Evolutionary conservation across 2,797 vertebrate species (phyloP).

Genomic region (Sebastes itinus): DNA sequence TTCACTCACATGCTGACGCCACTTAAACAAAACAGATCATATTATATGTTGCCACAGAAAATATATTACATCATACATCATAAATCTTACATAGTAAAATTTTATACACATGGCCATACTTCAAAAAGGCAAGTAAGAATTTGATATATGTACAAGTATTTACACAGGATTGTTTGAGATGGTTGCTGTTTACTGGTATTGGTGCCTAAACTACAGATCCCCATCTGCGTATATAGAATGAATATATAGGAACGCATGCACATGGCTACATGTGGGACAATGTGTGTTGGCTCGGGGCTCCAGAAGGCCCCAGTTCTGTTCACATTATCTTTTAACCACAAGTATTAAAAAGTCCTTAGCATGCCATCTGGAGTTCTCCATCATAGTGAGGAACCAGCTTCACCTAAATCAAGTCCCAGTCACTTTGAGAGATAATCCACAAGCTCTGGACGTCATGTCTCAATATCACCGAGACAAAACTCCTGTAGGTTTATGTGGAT

Average conservation of each 20-base stretch:
- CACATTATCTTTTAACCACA: slow-evolving; percentile 48
- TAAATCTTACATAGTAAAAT: slow-evolving; percentile 84
- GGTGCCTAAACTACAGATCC: slow-evolving; percentile 26
- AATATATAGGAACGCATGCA: slow-evolving; percentile 35
- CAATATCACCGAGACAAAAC: slow-evolving; percentile 17
- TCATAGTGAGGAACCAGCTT: slow-evolving; percentile 45
- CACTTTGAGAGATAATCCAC: slow-evolving; percentile 67
- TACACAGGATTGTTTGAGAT: slow-evolving; percentile 49
- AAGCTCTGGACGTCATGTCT: slow-evolving; percentile 31
- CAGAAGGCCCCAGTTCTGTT: slow-evolving; percentile 17
- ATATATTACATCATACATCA: slow-evolving; percentile 94
- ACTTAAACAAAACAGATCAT: slow-evolving; percentile 20
- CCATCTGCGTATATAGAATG: slow-evolving; percentile 14
- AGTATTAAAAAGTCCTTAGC: slow-evolving; percentile 31
- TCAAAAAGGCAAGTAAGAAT: slow-evolving; percentile 56
- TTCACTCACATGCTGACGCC: slow-evolving; percentile 26
- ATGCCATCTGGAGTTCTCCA: slow-evolving; percentile 27
- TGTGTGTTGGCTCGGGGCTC: background rate
- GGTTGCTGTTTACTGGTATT: slow-evolving; percentile 40
- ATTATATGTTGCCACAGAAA: slow-evolving; percentile 71
- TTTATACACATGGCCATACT: slow-evolving; percentile 67
- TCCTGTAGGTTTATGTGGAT: background rate
- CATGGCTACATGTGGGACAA: slow-evolving; percentile 28
- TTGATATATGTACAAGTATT: slow-evolving; percentile 77
- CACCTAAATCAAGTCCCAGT: slow-evolving; percentile 52